Conservation (phyloP, 2,888 invertebrate genomes). For the Cheilosia vulpina region DNA sequence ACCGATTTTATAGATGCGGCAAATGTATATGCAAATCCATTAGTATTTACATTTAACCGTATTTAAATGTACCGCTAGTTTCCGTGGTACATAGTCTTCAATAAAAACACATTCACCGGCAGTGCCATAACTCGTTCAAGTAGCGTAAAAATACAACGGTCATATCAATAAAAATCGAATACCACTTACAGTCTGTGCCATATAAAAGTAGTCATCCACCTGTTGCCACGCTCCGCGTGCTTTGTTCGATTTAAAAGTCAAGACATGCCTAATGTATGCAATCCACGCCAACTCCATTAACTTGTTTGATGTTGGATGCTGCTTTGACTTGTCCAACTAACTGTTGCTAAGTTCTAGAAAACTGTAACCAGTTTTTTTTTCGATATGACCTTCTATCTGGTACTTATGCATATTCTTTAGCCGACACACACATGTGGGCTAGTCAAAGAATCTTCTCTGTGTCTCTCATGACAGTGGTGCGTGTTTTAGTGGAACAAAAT, state of each 20-base stretch:
- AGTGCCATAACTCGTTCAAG: neutral
- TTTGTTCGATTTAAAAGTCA: slow-evolving; percentile 19
- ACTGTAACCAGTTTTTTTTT: slow-evolving; percentile 41
- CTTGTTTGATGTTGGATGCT: slow-evolving; percentile 28
- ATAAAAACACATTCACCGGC: slow-evolving; percentile 10
- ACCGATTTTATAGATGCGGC: neutral
- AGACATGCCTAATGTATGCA: slow-evolving; percentile 41
- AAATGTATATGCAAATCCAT: slow-evolving; percentile 21
- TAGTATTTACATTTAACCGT: too few relatives aligned
- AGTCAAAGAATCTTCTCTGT: neutral
- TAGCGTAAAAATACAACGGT: slow-evolving; percentile 1
- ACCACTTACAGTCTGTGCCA: slow-evolving; percentile 17
- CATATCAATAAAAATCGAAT: slow-evolving; percentile 31
- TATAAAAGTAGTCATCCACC: slow-evolving; percentile 50
- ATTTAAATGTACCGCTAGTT: slow-evolving; percentile 1
- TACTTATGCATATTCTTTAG: slow-evolving; percentile 32
- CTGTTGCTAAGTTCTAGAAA: slow-evolving; percentile 54
- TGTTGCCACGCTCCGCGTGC: slow-evolving; percentile 23
- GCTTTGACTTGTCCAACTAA: neutral
- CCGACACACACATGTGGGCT: neutral
- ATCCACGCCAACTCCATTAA: slow-evolving; percentile 38
- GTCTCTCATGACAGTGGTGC: neutral
- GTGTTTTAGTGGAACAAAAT: slow-evolving; percentile 9
- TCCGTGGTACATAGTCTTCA: slow-evolving; percentile 13
- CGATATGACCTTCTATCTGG: slow-evolving; percentile 43